Base-by-base conservation (phyloP, 1,140 invertebrate genomes). In the Pseudomyrmex concolor region DNA sequence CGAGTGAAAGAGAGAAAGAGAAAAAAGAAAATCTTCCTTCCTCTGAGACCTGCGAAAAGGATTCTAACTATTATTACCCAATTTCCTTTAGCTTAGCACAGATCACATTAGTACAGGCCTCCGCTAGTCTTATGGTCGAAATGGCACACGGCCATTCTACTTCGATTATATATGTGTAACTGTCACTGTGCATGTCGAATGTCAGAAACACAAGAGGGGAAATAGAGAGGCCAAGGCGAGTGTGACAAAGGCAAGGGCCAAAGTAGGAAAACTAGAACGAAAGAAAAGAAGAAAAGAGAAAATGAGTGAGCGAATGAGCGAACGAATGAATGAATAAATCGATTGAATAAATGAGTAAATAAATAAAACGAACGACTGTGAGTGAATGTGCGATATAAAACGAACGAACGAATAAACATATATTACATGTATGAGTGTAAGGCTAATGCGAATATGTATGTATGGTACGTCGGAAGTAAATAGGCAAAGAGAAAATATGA, bases 101-200 rank as follows among this genome's bases (percentile, higher is more conserved):
- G 83, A 74, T 60, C 68, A 78, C 80, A 86, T 86, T 87, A 89
- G 90, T 90, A 90, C 89, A 91, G 91, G 92, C 92, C 92, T 92
- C 91, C 92, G 88, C 92, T 92, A 92, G 92, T 92, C 92, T 89
- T 91, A 91, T 73, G 89, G 91, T 87, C 89, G 88, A 87, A 88
- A 85, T 91, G 87, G 88, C 80, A 76, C 17, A 73, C 62, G 45
- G 89, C 81, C 89, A 86, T 89, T 91, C 85, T 89, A 84, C 90
- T 34, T 90, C 87, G 89, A 87, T 34, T 89, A 73, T 88, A 87
- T 89, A 84, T 91, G 86, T 89, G 88, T 91, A 89, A 88, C 84
- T 91, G 86, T 91, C 86, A 90, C 85, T 88, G 73, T 89, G 80
- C 88, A 84, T 87, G 82, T 83, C 85, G 83, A 51, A 84, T 88